Evolutionary conservation across 2,113 vertebrate species (phyloP).

Genomic region (Eudyptes chrysolophus): DNA sequence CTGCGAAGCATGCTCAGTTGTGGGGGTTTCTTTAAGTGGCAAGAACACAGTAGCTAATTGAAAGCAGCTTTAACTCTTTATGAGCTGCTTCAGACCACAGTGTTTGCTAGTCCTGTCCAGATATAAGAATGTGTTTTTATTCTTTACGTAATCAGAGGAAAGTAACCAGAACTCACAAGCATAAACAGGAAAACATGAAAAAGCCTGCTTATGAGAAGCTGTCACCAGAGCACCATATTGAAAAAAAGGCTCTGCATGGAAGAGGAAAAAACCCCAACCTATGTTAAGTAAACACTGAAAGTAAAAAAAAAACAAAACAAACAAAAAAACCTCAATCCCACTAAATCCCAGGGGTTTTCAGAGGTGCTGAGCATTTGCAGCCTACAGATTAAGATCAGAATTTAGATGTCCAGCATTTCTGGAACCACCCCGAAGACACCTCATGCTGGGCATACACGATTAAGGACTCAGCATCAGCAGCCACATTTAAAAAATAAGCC

Average conservation of each 20-base stretch:
- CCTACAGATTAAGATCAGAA: not conserved
- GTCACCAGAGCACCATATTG: not conserved
- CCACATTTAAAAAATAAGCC: not conserved
- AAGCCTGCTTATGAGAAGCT: not conserved
- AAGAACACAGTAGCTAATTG: not conserved
- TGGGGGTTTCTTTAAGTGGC: not conserved
- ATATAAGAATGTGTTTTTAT: not conserved
- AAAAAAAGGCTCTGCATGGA: not conserved
- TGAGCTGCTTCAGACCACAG: not conserved
- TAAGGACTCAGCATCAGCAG: not conserved
- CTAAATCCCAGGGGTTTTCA: not conserved
- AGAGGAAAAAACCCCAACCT: not conserved
- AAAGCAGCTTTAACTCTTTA: constrained; percentile 53
- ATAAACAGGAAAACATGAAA: not conserved
- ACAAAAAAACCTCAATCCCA: not conserved
- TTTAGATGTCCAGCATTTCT: not conserved
- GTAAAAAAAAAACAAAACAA: not conserved
- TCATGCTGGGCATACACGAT: not conserved
- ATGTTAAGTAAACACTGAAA: not conserved
- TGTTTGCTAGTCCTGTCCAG: not conserved
- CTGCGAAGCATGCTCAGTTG: constrained; percentile 17
- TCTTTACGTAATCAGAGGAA: not conserved
- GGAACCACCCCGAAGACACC: not conserved
- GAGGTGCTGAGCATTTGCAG: not conserved
- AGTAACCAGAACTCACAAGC: not conserved